phyloP scores from a whole-genome alignment of 2,113 vertebrate genomes.

The Cathartes aura region DNA sequence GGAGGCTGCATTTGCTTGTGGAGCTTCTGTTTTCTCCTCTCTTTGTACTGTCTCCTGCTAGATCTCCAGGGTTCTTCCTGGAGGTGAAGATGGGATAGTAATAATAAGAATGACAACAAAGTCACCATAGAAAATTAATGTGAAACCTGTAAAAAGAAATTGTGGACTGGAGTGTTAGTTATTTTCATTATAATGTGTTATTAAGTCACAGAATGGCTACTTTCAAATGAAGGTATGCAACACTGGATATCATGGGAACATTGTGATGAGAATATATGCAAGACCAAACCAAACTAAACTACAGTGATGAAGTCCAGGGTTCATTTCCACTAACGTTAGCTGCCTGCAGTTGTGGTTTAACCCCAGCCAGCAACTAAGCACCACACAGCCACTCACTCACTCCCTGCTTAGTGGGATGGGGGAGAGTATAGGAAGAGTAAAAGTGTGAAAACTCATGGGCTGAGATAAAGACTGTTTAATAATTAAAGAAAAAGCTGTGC shows the following conservation, averaged over 20 bases:
- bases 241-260: background rate
- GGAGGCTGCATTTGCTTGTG: background rate
- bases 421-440: background rate
- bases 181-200: background rate
- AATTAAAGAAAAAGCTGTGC: background rate
- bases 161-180: background rate
- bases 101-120: background rate
- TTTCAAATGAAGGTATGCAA: background rate
- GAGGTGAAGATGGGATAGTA: background rate
- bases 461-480: background rate
- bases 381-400: fast-evolving
- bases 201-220: background rate
- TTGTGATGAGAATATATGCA: background rate
- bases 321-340: background rate
- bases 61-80: background rate
- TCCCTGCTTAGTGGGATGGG: background rate
- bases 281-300: background rate
- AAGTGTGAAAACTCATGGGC: background rate
- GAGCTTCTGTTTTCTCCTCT: background rate
- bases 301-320: background rate
- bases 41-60: background rate
- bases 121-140: background rate
- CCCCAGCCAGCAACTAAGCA: background rate
- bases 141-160: background rate
- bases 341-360: background rate